Percentiles rank a stretch among this genome's conserved stretches.
Conservation (phyloP, 2,797 vertebrate genomes). For the Fundulus diaphanus region DNA sequence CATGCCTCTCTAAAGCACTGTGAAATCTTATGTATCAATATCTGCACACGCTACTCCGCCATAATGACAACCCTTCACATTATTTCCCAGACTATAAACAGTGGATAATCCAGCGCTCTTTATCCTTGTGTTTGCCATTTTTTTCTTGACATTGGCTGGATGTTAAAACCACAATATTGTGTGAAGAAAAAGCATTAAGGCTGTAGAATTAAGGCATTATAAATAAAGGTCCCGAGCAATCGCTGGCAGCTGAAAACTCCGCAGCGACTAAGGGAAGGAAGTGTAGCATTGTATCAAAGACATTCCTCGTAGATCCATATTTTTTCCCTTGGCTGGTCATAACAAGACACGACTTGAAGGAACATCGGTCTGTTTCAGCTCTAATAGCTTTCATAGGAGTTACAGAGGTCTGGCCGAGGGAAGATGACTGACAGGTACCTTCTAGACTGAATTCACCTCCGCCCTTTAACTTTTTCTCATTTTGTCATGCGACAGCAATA, state of each 20-base stretch:
- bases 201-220: constrained; percentile 61
- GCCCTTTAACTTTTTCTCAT: not conserved
- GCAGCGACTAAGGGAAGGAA: constrained; percentile 35
- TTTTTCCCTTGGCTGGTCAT: constrained; percentile 30
- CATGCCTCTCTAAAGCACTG: constrained; percentile 51
- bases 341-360: constrained; percentile 45
- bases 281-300: constrained; percentile 48
- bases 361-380: constrained; percentile 25
- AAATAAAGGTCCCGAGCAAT: constrained; percentile 32
- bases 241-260: constrained; percentile 41
- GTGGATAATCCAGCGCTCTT: constrained; percentile 6
- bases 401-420: constrained; percentile 11
- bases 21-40: constrained; percentile 47
- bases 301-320: constrained; percentile 51
- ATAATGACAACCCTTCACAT: constrained; percentile 20
- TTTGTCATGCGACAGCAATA: not conserved
- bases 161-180: constrained; percentile 23
- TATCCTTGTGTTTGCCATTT: constrained; percentile 23
- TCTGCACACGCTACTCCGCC: constrained; percentile 35
- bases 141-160: constrained; percentile 25
- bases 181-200: constrained; percentile 56
- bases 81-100: constrained; percentile 31
- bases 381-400: constrained; percentile 1
- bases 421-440: constrained; percentile 5
- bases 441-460: not conserved